Conservation (phyloP, 2,888 invertebrate species). For the Tetrapedia diversipes region DNA sequence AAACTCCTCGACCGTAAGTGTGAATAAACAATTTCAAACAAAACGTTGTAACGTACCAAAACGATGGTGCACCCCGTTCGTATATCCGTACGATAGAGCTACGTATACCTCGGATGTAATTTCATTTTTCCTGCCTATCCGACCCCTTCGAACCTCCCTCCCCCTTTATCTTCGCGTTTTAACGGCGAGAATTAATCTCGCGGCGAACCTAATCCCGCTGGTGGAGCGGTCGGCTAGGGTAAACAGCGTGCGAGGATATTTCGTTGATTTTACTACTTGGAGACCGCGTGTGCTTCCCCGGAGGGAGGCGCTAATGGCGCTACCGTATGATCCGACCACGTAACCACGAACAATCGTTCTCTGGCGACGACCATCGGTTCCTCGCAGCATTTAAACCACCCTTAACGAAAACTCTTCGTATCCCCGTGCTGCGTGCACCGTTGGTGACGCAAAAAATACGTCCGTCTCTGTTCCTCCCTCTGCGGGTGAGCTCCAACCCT, state of each 20-base stretch:
- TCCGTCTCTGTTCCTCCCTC: background rate
- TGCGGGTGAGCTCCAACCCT: too few relatives aligned
- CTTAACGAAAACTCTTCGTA: background rate
- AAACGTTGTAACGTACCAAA: too few relatives aligned
- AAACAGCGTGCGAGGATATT: slow-evolving; percentile 38
- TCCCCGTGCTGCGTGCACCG: too few relatives aligned
- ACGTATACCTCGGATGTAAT: background rate
- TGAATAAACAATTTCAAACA: background rate
- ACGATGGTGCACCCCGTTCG: too few relatives aligned
- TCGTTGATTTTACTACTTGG: slow-evolving; percentile 62
- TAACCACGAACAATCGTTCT: slow-evolving; percentile 31
- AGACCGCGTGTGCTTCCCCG: slow-evolving; percentile 51
- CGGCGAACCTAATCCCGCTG: too few relatives aligned
- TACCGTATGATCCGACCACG: slow-evolving; percentile 25
- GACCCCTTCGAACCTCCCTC: too few relatives aligned
- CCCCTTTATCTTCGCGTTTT: too few relatives aligned
- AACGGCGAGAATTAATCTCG: too few relatives aligned
- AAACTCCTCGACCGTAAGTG: slow-evolving; percentile 66
- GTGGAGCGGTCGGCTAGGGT: slow-evolving; percentile 19
- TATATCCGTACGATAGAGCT: too few relatives aligned
- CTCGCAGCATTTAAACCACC: background rate
- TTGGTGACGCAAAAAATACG: background rate
- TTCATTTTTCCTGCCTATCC: background rate
- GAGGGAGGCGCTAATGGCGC: slow-evolving; percentile 61
- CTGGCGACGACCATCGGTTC: too few relatives aligned